Base-by-base conservation (phyloP, 2,113 vertebrate genomes). In the Cacatua alba region DNA sequence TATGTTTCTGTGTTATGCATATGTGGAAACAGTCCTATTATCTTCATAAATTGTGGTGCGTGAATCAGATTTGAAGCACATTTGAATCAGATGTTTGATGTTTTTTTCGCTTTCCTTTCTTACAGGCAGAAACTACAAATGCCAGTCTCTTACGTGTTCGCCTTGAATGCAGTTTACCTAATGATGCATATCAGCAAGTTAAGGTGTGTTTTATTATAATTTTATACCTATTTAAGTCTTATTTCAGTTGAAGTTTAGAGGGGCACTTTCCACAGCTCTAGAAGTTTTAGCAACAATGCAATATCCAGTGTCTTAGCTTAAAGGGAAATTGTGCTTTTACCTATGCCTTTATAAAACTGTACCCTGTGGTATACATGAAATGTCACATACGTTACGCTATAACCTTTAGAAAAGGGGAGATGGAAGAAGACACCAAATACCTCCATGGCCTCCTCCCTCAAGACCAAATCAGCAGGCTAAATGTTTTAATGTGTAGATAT, bases 91-190 rank as follows among this genome's bases (percentile, higher is more conserved):
- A n/a, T n/a, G 20, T n/a, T n/a, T 76, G 76, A 93, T 13, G 18
- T 74, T 46, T 93, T 86, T 23, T 48, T 94, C 25, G 17, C 52
- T 91, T 79, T 60, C 65, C 33, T 91, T 62, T 93, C 77, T 95
- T 96, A 29, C 97, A 99, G 99, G 99, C 98, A 98, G 98, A 99
- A 98, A 97, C 98, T 80, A 98, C 94, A 70, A 99, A 99, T 98
- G 97, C 98, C 95, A 99, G 98, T 81, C 98, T 99, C 44, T 97
- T 99, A 97, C 98, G 97, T 96, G 98, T 99, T 70, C 98, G 98
- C 72, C 98, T 99, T 96, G 98, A 99, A 96, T 99, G 98, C 98
- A 99, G 98, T 98, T 98, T 99, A 95, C 98, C 98, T 82, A 98
- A 98, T 74, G 97, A 97, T 65, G 96, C 98, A 35, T 98, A 98